Conservation (phyloP, 2,113 vertebrate species). For the Pseudorectes ferrugineus region DNA sequence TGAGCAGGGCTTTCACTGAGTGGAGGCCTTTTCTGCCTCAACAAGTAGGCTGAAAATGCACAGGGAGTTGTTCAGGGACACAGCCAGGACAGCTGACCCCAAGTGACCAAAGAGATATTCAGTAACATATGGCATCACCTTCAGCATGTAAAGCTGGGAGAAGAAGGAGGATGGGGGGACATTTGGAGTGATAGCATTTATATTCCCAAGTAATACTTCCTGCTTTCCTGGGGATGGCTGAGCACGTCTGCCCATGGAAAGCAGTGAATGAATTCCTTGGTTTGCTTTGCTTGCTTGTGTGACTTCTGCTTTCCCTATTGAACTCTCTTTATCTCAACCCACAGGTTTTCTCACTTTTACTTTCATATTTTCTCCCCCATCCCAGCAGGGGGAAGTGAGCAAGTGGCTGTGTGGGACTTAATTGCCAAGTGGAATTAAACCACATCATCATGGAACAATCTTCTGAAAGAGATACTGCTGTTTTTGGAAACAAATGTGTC, state of each 20-base stretch:
- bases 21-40: background rate
- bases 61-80: background rate
- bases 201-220: background rate
- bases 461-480: background rate
- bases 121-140: too few species aligned
- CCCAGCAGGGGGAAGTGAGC: background rate
- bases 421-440: background rate
- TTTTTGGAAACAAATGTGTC: background rate
- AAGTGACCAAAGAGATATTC: background rate
- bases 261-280: background rate
- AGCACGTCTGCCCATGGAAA: background rate
- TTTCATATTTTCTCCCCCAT: background rate
- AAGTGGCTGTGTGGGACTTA: accelerated
- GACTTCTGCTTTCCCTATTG: background rate
- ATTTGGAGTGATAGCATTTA: background rate
- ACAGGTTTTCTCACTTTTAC: background rate
- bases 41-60: background rate
- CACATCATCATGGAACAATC: background rate
- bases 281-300: background rate
- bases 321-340: background rate
- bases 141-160: background rate
- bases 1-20: background rate
- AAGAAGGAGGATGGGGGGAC: background rate
- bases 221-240: background rate
- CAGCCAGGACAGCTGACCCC: background rate